Conservation (phyloP, 2,113 vertebrate species). For the Kryptolebias marmoratus region DNA sequence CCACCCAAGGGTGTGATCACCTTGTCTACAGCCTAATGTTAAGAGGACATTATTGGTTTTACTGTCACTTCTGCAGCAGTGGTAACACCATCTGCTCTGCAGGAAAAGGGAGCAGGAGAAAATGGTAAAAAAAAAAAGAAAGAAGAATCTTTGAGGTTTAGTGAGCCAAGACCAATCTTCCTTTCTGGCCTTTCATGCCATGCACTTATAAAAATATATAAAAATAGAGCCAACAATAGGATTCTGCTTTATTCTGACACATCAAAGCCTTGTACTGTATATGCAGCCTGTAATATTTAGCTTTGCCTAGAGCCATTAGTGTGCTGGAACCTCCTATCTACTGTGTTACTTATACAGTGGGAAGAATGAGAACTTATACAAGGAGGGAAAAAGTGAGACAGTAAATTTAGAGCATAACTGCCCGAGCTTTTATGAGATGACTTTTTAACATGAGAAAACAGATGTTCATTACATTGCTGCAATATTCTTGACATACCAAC, state of each 20-base stretch:
- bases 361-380: slow-evolving; percentile 8
- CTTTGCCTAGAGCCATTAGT: slow-evolving; percentile 45
- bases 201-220: slow-evolving; percentile 46
- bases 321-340: slow-evolving; percentile 40
- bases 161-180: slow-evolving; percentile 50
- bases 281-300: slow-evolving; percentile 45
- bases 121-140: not conserved
- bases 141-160: slow-evolving; percentile 32
- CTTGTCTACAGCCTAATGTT: slow-evolving; percentile 58
- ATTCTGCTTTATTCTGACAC: slow-evolving; percentile 54
- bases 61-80: slow-evolving; percentile 36
- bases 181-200: slow-evolving; percentile 56
- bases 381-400: slow-evolving; percentile 1
- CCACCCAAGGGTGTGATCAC: slow-evolving; percentile 68
- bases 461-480: slow-evolving; percentile 21
- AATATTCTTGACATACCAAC: slow-evolving; percentile 30
- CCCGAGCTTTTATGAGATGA: slow-evolving; percentile 27
- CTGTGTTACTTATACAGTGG: slow-evolving; percentile 32
- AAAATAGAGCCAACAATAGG: slow-evolving; percentile 55
- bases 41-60: slow-evolving; percentile 54
- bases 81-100: slow-evolving; percentile 42
- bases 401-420: slow-evolving; percentile 28
- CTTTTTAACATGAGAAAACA: slow-evolving; percentile 32
- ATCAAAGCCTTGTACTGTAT: slow-evolving; percentile 57
- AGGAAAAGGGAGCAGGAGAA: slow-evolving; percentile 2